Conservation (phyloP, 2,797 vertebrate genomes). For the Hyperoplus immaculatus region DNA sequence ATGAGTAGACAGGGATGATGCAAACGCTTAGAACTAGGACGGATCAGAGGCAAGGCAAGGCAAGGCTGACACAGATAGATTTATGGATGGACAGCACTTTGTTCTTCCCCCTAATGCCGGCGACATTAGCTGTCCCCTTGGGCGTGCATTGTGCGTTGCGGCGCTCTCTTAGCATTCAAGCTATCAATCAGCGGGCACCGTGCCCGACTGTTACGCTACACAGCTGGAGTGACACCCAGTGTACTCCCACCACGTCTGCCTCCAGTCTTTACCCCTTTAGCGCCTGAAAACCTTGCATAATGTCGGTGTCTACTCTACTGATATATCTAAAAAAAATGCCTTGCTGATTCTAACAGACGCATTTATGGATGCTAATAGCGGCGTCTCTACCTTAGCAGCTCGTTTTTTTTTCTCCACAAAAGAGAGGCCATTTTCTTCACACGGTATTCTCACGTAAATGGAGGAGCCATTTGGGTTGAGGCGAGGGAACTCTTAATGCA, state of each 20-base stretch:
- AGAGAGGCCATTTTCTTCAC: slow-evolving; percentile 33
- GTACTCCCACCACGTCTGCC: slow-evolving; percentile 59
- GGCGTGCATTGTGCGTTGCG: slow-evolving; percentile 54
- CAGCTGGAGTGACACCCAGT: slow-evolving; percentile 55
- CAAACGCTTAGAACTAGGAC: slow-evolving; percentile 58
- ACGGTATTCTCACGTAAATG: slow-evolving; percentile 12
- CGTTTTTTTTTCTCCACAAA: slow-evolving; percentile 27
- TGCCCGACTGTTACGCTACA: slow-evolving; percentile 34
- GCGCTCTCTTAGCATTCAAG: slow-evolving; percentile 54
- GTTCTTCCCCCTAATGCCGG: slow-evolving; percentile 46
- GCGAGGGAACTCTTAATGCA: slow-evolving; percentile 15
- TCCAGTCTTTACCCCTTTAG: slow-evolving; percentile 39
- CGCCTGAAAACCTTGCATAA: slow-evolving; percentile 36
- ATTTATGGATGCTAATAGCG: slow-evolving; percentile 32
- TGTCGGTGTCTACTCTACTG: slow-evolving; percentile 57
- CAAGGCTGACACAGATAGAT: slow-evolving; percentile 8
- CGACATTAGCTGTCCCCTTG: slow-evolving; percentile 53
- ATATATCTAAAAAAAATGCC: slow-evolving; percentile 48
- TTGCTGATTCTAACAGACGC: slow-evolving; percentile 43
- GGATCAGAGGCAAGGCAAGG: slow-evolving; percentile 54
- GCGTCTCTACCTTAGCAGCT: slow-evolving; percentile 25
- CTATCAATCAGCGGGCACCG: slow-evolving; percentile 73
- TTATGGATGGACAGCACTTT: slow-evolving; percentile 76
- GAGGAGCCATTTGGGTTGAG: slow-evolving; percentile 4
- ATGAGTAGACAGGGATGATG: slow-evolving; percentile 54